Conservation (phyloP, 2,797 vertebrate species). For the Antrozous pallidus region DNA sequence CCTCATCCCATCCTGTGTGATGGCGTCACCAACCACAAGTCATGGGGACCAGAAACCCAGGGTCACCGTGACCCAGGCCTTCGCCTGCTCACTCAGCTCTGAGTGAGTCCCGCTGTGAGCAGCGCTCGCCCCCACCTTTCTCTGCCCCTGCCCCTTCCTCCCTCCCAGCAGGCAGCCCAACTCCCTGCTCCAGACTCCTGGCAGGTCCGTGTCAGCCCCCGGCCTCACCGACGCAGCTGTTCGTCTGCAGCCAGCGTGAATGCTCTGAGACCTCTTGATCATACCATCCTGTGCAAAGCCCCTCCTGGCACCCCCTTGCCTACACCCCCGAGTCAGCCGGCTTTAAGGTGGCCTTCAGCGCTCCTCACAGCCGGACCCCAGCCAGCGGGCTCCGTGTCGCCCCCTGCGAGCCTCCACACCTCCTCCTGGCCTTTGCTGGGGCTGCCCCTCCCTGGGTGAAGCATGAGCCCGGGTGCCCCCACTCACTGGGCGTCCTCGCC, state of each 20-base stretch:
- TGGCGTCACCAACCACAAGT: background rate
- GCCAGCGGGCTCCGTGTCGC: background rate
- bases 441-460: background rate
- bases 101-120: background rate
- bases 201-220: background rate
- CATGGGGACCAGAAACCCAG: background rate
- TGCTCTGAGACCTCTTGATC: background rate
- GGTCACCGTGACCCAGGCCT: background rate
- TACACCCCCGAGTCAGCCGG: rapidly evolving
- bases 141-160: background rate
- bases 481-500: constrained; percentile 77
- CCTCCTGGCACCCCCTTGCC: background rate
- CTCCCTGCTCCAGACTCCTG: background rate
- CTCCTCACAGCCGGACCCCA: background rate
- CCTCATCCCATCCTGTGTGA: background rate
- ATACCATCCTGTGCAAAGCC: background rate
- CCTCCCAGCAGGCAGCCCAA: background rate
- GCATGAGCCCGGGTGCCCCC: rapidly evolving
- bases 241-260: background rate
- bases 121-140: background rate
- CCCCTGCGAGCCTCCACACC: background rate
- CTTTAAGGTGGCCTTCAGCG: too few species aligned
- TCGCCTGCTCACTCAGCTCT: rapidly evolving
- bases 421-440: background rate
- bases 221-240: background rate